Evolutionary conservation across 1,140 invertebrate species (phyloP).

Genomic region (Harlomillsia oculata): DNA sequence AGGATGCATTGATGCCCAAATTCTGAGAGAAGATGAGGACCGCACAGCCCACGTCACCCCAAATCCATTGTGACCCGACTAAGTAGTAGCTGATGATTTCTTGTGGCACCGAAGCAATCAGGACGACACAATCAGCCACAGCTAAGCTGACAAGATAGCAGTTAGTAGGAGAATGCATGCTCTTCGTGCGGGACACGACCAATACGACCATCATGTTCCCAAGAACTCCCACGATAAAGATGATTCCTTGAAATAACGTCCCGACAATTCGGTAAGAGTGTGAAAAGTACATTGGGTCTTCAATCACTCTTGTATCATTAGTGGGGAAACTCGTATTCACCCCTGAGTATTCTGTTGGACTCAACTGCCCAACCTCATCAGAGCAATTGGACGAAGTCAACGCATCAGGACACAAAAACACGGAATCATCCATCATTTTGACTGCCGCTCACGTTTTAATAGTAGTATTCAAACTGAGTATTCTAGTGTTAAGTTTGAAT

Average conservation of each 20-base stretch:
- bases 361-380: neutral
- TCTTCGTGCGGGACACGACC: slow-evolving; percentile 43
- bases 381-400: neutral
- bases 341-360: neutral
- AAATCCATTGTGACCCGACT: slow-evolving; percentile 48
- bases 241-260: slow-evolving; percentile 49
- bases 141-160: slow-evolving; percentile 54
- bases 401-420: too few species aligned
- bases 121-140: slow-evolving; percentile 50
- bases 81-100: slow-evolving; percentile 52
- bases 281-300: slow-evolving; percentile 43
- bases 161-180: slow-evolving; percentile 54
- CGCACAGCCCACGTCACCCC: slow-evolving; percentile 51
- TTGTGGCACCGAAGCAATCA: slow-evolving; percentile 50
- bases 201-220: slow-evolving; percentile 50
- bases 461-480: too few species aligned
- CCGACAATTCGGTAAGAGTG: slow-evolving; percentile 47
- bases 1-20: slow-evolving; percentile 58
- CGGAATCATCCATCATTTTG: too few species aligned
- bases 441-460: too few species aligned
- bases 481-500: too few species aligned
- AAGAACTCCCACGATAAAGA: slow-evolving; percentile 48
- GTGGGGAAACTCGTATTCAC: neutral
- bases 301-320: neutral
- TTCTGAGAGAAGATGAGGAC: slow-evolving; percentile 56